phyloP scores from a whole-genome alignment of 2,113 vertebrate genomes.

The Pterocles gutturalis region DNA sequence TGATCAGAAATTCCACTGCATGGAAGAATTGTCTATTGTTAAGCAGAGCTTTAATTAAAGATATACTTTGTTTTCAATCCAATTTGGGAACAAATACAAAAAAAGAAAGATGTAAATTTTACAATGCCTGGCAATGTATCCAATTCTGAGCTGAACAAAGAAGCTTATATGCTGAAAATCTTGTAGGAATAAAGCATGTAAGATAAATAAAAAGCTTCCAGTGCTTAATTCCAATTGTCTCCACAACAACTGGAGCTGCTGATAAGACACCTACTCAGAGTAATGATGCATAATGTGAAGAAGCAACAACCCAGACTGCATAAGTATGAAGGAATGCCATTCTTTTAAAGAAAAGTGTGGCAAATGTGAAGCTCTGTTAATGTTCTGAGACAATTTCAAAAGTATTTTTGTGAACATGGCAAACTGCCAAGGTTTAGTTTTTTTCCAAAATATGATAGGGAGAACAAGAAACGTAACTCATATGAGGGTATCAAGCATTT shows the following conservation, averaged over 20 bases:
- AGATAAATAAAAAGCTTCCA: conserved; percentile 83
- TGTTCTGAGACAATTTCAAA: conserved; percentile 73
- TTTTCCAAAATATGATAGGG: conserved; percentile 27
- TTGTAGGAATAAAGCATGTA: conserved; percentile 78
- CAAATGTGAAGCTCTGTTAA: conserved; percentile 66
- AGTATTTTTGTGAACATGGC: conserved; percentile 46
- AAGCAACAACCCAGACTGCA: conserved; percentile 72
- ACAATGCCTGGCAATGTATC: conserved; percentile 76
- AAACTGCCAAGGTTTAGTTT: conserved; percentile 56
- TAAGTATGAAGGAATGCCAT: conserved; percentile 69
- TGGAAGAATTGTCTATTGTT: conserved; percentile 46
- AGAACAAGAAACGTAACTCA: conserved; percentile 43
- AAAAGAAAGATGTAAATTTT: conserved; percentile 76
- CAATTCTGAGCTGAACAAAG: conserved; percentile 78
- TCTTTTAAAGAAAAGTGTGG: conserved; percentile 71
- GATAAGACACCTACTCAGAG: conserved; percentile 82
- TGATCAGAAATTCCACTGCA: conserved; percentile 56
- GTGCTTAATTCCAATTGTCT: conserved; percentile 81
- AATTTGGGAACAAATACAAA: conserved; percentile 78
- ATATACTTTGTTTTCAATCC: conserved; percentile 79
- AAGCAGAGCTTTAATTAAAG: conserved; percentile 75
- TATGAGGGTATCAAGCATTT: conserved; percentile 51
- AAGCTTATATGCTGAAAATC: conserved; percentile 80
- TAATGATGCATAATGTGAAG: conserved; percentile 81
- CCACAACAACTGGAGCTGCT: conserved; percentile 80